phyloP scores from a whole-genome alignment of 2,797 vertebrate species.

The Microhierax caerulescens region DNA sequence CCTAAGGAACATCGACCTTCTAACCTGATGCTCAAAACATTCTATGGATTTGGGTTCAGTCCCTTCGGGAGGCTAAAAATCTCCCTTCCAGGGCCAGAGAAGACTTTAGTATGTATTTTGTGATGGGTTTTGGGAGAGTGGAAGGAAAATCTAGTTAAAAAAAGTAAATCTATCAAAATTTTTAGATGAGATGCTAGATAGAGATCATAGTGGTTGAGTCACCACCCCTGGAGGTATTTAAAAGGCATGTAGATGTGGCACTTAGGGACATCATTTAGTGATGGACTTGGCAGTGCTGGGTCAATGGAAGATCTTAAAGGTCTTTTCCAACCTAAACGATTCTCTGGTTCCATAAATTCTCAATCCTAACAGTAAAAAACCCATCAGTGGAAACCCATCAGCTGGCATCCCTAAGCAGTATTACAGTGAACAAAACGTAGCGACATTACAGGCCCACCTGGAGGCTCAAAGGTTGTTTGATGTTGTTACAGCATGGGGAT shows the following conservation, averaged over 20 bases:
- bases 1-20: not conserved
- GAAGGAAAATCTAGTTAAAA: not conserved
- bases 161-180: not conserved
- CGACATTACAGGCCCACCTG: not conserved
- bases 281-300: no score
- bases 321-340: no score
- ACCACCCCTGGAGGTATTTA: no score
- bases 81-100: not conserved
- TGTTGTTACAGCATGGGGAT: not conserved
- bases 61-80: not conserved
- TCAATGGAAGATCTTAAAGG: no score
- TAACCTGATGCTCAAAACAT: rapidly evolving
- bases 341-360: not conserved
- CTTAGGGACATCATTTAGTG: no score
- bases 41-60: not conserved
- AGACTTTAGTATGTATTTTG: not conserved
- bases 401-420: not conserved
- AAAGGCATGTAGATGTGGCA: no score
- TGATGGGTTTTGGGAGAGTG: no score
- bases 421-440: not conserved
- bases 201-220: not conserved
- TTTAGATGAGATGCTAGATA: not conserved
- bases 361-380: not conserved
- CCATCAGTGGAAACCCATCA: rapidly evolving
- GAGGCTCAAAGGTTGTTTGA: not conserved